These are phyloP conservation scores for Pseudochirops cupreus DNA, from an alignment of 2,797 vertebrate genomes.

Conservation along the genomic window DNA sequence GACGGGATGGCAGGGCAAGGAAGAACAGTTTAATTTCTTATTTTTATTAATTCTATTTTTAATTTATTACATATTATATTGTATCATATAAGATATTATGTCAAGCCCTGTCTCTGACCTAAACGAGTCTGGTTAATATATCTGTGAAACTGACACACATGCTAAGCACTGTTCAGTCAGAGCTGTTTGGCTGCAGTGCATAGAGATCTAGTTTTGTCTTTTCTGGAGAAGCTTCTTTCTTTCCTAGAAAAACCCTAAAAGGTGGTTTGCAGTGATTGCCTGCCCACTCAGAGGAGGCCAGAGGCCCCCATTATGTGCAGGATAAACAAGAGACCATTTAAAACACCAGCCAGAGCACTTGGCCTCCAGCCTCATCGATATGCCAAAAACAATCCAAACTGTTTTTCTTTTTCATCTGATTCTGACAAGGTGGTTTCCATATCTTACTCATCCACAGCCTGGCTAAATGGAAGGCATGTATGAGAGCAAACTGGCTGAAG, in stretches of 20 bases:
- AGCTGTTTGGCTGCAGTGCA: constrained; percentile 10
- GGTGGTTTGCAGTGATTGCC: constrained; percentile 52
- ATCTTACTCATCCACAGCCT: constrained; percentile 53
- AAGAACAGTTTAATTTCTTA: not conserved
- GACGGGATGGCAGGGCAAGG: not conserved
- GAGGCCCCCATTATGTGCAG: constrained; percentile 34
- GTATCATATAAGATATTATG: not conserved
- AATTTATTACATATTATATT: not conserved
- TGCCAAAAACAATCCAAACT: constrained; percentile 60
- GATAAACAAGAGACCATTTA: constrained; percentile 61
- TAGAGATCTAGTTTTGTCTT: constrained; percentile 55
- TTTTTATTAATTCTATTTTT: not conserved
- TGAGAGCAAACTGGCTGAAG: constrained; percentile 60
- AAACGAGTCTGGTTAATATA: constrained; percentile 49
- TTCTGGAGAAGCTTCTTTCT: constrained; percentile 30
- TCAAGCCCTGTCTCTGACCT: constrained; percentile 12
- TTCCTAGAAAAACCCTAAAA: constrained; percentile 63
- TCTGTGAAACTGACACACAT: constrained; percentile 10
- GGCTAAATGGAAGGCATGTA: constrained; percentile 62
- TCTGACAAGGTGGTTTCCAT: constrained; percentile 57
- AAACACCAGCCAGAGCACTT: constrained; percentile 60
- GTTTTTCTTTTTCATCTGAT: constrained; percentile 70
- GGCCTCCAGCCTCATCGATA: constrained; percentile 33
- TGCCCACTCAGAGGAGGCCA: constrained; percentile 25
- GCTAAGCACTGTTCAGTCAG: constrained; percentile 48